Evolutionary conservation across 2,888 invertebrate genomes (phyloP), one percentile per base, ranked within the genome.

Genomic region (Hirudinaria manillensis): DNA sequence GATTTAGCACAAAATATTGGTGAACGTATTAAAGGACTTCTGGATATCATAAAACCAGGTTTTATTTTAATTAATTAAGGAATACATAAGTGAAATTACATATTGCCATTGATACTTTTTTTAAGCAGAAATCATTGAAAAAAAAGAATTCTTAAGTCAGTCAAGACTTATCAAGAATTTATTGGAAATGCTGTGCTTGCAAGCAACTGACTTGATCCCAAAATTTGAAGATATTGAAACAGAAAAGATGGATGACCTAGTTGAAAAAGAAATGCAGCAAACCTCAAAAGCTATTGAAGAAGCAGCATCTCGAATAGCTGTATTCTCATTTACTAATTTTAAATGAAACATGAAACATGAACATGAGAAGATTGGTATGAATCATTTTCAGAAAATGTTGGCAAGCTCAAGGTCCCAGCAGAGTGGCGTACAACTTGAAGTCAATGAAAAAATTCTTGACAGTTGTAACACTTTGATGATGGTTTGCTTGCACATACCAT

Each of bases 241-340:
- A 21, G 86, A 87, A 73, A 85, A 86, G 77, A 88, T 93, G 55
- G 93, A 90, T 6, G 90, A 91, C 82, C 89, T 93, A 82, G 90
- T 98, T 24, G 95, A 97, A 83, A 89, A 90, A 77, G 98, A 99
- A 86, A 89, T 99, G 81, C 88, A 89, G 2, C 89, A 91, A 61
- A 99, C 98, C 93, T 94, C 96, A 83, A 89, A 89, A 81, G 94
- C 95, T 16, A 97, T 98, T 76, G 94, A 94, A 83, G 92, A 93
- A 84, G 97, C 97, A 36, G 94, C 94, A 0, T 88, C 88, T 66
- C 91, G 90, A 86, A 95, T 97, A 80, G 91, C 93, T 87, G 93
- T 93, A 79, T 76, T 78, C 70, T 65, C 24, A 32, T 16, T 75
- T 61, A 51, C 24, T 67, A 3, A 27, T 32, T 61, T 2, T 61